phyloP scores from a whole-genome alignment of 2,888 invertebrate genomes.

The Mythimna pallens region DNA sequence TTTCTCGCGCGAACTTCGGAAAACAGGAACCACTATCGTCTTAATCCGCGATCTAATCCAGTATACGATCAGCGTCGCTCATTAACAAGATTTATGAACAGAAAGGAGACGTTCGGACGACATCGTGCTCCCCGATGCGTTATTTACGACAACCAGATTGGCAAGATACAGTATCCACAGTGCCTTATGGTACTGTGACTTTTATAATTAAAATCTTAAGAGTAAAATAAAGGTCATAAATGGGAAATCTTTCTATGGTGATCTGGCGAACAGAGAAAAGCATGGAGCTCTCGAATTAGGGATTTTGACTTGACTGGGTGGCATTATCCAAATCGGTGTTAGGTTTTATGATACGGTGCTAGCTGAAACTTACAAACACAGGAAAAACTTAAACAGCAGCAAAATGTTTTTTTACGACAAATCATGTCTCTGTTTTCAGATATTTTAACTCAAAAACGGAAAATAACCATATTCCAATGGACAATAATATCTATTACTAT shows the following conservation, averaged over 20 bases:
- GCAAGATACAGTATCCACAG: constrained; percentile 74
- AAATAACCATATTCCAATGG: background rate
- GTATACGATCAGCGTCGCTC: constrained; percentile 85
- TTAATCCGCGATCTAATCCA: constrained; percentile 83
- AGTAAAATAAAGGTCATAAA: constrained; percentile 59
- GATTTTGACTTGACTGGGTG: background rate
- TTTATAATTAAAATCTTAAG: constrained; percentile 64
- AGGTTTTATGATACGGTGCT: background rate
- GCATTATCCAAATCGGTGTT: background rate
- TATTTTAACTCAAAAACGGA: background rate
- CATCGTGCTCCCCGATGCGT: constrained; percentile 81
- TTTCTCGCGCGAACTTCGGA: constrained; percentile 63
- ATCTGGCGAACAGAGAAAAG: constrained; percentile 36
- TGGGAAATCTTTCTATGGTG: constrained; percentile 40
- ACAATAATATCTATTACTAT: constrained; percentile 3
- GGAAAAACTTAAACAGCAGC: background rate
- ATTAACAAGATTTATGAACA: constrained; percentile 89
- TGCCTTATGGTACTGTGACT: constrained; percentile 67
- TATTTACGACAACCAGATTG: constrained; percentile 86
- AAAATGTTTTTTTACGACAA: background rate
- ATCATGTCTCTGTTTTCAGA: background rate
- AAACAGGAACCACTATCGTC: constrained; percentile 65
- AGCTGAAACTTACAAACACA: too few species aligned
- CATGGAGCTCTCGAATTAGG: constrained; percentile 23
- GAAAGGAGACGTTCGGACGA: constrained; percentile 83